Percentiles rank a stretch among this genome's conserved stretches.
These are phyloP conservation scores for Percopsis omiscomaycus DNA, from an alignment of 2,797 vertebrate species.

Conservation along the genomic window DNA sequence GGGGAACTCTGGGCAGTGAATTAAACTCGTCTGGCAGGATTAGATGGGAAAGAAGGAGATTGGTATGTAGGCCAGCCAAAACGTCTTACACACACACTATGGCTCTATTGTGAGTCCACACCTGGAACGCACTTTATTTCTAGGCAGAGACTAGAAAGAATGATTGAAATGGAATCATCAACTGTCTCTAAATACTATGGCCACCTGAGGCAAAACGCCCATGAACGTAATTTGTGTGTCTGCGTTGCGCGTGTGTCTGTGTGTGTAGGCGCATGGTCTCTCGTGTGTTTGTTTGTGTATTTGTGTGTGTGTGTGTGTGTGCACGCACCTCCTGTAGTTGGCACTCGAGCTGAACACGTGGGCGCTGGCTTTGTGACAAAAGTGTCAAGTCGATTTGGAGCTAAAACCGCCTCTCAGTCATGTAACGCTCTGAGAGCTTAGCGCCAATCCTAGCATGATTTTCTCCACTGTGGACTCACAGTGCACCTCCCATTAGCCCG, in stretches of 20 bases:
- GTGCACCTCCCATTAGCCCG: constrained; percentile 59
- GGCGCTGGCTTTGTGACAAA: constrained; percentile 46
- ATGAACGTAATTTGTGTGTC: constrained; percentile 24
- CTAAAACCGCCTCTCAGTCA: constrained; percentile 61
- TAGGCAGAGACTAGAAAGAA: constrained; percentile 27
- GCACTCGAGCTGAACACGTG: constrained; percentile 28
- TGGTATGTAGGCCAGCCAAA: constrained; percentile 45
- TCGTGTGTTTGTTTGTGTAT: constrained; percentile 16
- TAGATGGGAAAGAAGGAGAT: constrained; percentile 61
- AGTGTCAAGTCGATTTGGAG: constrained; percentile 64
- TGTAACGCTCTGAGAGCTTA: constrained; percentile 69
- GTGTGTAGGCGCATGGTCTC: background rate
- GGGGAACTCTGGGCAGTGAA: constrained; percentile 76
- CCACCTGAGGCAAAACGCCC: background rate
- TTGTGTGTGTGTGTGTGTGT: constrained; percentile 1
- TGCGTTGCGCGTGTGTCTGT: background rate
- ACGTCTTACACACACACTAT: constrained; percentile 49
- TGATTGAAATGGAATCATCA: background rate
- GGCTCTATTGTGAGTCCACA: constrained; percentile 58
- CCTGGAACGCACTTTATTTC: constrained; percentile 34
- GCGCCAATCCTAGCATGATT: constrained; percentile 73
- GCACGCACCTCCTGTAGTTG: constrained; percentile 21
- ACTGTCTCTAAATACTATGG: background rate
- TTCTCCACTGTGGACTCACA: constrained; percentile 58
- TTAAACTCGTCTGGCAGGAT: constrained; percentile 78